Conservation (phyloP, 1,140 invertebrate genomes). For the Cecropterus lyciades region DNA sequence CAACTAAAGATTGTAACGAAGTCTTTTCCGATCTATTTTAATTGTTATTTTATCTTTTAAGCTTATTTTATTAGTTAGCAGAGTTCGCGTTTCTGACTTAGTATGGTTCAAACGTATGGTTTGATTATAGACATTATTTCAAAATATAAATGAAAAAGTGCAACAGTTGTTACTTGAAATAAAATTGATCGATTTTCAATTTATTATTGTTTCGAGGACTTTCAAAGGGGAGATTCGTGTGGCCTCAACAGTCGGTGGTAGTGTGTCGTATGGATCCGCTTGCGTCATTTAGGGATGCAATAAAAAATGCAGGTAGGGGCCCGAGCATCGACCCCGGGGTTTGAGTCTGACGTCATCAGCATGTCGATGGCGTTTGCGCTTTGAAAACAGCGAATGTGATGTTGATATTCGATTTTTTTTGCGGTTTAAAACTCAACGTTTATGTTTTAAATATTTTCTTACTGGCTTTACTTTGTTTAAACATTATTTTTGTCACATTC, state of each 20-base stretch:
- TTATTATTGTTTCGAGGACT: constrained; percentile 14
- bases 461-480: too few relatives aligned
- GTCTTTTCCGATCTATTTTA: too few relatives aligned
- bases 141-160: constrained; percentile 2
- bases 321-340: constrained; percentile 75
- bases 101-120: constrained; percentile 1
- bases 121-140: not conserved
- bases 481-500: too few relatives aligned
- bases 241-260: constrained; percentile 13
- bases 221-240: constrained; percentile 23
- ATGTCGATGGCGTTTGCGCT: constrained; percentile 42
- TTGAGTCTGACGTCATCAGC: constrained; percentile 70
- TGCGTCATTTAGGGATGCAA: constrained; percentile 69
- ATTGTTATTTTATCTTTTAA: not conserved
- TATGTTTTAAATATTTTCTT: too few relatives aligned
- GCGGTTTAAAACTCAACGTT: not conserved
- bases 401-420: not conserved
- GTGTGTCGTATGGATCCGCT: constrained; percentile 44
- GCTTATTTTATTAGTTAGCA: not conserved
- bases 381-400: constrained; percentile 50
- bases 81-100: not conserved
- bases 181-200: constrained; percentile 27
- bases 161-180: constrained; percentile 4
- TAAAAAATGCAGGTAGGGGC: constrained; percentile 81
- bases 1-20: too few relatives aligned